These are phyloP conservation scores for Limenitis camilla DNA, from an alignment of 2,888 invertebrate genomes.

Conservation along the genomic window DNA sequence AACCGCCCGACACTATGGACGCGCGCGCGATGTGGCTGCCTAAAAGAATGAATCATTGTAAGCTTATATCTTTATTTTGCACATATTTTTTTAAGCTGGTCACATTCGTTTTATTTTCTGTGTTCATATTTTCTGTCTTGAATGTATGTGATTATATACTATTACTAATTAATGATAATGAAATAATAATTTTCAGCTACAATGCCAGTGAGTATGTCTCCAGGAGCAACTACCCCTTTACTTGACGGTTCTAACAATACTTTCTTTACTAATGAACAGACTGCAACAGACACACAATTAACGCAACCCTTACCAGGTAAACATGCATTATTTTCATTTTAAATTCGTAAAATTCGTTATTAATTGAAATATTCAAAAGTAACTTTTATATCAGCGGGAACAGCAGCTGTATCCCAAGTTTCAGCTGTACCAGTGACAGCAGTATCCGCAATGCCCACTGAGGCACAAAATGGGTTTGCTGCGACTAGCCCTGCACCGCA, in stretches of 20 bases:
- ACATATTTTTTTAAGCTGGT: slow-evolving; percentile 26
- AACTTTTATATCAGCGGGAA: slow-evolving; percentile 25
- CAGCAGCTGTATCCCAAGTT: slow-evolving; percentile 49
- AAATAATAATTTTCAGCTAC: slow-evolving; percentile 46
- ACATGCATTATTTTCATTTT: slow-evolving; percentile 4
- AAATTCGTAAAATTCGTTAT: neutral
- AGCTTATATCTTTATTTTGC: slow-evolving; percentile 57
- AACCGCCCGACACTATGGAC: slow-evolving; percentile 75
- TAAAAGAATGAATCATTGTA: slow-evolving; percentile 79
- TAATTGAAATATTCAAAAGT: neutral
- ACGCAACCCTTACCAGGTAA: slow-evolving; percentile 60
- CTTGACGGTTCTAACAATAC: slow-evolving; percentile 57
- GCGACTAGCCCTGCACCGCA: slow-evolving; percentile 56
- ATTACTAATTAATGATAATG: slow-evolving; percentile 7
- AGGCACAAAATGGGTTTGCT: slow-evolving; percentile 59
- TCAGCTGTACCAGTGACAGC: slow-evolving; percentile 46
- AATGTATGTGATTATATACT: neutral
- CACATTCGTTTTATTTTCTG: slow-evolving; percentile 30
- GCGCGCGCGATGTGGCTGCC: slow-evolving; percentile 78
- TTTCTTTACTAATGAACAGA: slow-evolving; percentile 62
- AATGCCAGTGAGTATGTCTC: slow-evolving; percentile 65
- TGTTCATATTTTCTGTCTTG: slow-evolving; percentile 8
- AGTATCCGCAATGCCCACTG: slow-evolving; percentile 42
- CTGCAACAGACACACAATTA: slow-evolving; percentile 55
- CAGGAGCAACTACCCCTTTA: slow-evolving; percentile 59